Evolutionary conservation across 1,140 invertebrate genomes (phyloP).

Genomic region (Lepidotrigona ventralis): DNA sequence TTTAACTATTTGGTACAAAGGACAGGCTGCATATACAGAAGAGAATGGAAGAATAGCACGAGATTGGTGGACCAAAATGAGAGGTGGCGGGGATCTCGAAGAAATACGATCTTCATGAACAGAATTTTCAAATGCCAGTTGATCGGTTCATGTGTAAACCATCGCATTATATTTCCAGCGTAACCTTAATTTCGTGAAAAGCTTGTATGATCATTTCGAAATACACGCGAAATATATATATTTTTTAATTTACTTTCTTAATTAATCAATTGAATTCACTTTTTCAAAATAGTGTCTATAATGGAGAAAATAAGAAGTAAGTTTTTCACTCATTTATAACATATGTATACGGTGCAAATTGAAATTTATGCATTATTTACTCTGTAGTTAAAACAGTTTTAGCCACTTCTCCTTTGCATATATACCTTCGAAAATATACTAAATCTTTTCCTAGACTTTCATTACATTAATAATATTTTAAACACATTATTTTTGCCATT

Average conservation of each 20-base stretch:
- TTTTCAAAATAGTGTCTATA: neutral
- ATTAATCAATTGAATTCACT: neutral
- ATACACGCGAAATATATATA: neutral
- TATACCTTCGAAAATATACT: neutral
- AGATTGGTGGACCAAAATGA: neutral
- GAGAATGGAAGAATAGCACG: neutral
- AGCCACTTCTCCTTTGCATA: neutral
- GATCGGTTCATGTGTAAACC: conserved; percentile 6
- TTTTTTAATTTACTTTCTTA: neutral
- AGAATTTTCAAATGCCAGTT: conserved; percentile 27
- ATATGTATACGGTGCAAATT: neutral
- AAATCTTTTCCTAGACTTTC: neutral
- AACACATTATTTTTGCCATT: neutral
- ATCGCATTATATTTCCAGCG: neutral
- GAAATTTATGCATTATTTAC: neutral
- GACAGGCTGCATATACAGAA: neutral
- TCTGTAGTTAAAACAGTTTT: neutral
- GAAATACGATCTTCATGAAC: conserved; percentile 10
- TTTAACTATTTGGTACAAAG: neutral
- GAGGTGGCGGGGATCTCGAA: neutral
- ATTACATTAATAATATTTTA: neutral
- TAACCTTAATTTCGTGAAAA: conserved; percentile 52
- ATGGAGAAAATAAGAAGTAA: conserved; percentile 40
- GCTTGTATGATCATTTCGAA: conserved; percentile 17
- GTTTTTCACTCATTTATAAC: conserved; percentile 12